Evolutionary conservation across 2,888 invertebrate genomes (phyloP).

Genomic region (Amiota mariae): DNA sequence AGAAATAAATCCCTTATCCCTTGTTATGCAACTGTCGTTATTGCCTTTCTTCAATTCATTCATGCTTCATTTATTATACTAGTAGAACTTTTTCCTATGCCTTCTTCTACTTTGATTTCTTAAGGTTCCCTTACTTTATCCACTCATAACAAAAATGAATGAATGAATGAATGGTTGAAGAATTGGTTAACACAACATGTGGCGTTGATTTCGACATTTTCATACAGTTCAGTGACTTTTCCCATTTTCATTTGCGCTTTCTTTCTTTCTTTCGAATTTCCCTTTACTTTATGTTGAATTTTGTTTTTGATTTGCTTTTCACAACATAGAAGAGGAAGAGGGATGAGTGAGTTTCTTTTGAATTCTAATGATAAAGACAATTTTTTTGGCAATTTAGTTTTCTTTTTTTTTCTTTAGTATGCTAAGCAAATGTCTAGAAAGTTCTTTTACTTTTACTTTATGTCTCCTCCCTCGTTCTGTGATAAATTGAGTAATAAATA

Average conservation of each 20-base stretch:
- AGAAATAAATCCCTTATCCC: neutral
- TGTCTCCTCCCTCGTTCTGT: too few relatives aligned
- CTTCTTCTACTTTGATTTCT: neutral
- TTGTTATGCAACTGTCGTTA: too few relatives aligned
- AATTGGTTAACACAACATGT: neutral
- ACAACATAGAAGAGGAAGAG: conserved; percentile 7
- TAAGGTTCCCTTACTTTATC: neutral
- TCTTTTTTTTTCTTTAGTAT: neutral
- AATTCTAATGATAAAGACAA: neutral
- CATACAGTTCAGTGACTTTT: conserved; percentile 45
- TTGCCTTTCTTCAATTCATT: too few relatives aligned
- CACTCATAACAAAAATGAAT: too few relatives aligned
- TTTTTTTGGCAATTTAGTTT: conserved; percentile 28
- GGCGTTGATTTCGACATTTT: conserved; percentile 29
- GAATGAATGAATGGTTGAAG: too few relatives aligned
- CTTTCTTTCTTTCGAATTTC: too few relatives aligned
- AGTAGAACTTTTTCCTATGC: too few relatives aligned
- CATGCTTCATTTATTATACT: neutral
- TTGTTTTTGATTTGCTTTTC: neutral
- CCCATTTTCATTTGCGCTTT: too few relatives aligned
- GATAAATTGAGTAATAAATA: too few relatives aligned
- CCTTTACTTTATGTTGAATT: too few relatives aligned
- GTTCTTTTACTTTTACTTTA: too few relatives aligned
- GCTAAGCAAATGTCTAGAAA: too few relatives aligned
- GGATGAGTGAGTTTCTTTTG: neutral